Percentiles rank a stretch among this genome's conserved stretches.
These are phyloP conservation scores for Dolichoris vasculosae DNA, from an alignment of 1,140 invertebrate genomes.

Conservation along the genomic window DNA sequence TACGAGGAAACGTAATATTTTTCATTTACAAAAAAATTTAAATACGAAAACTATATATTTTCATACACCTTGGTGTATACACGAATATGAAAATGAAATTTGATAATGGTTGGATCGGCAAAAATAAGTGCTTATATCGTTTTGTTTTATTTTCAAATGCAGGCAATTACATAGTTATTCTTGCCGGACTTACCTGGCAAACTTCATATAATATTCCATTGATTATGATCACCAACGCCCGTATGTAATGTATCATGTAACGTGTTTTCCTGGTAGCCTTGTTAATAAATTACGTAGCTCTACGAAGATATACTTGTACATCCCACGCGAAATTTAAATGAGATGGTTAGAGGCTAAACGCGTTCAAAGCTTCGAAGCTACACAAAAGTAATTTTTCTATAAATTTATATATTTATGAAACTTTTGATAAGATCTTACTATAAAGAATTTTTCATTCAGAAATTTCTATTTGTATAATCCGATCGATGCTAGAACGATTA, in stretches of 20 bases:
- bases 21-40: no score
- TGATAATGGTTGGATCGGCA: neutral
- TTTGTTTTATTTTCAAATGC: neutral
- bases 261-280: neutral
- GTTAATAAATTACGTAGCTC: neutral
- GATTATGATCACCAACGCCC: neutral
- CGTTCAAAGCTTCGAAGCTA: neutral
- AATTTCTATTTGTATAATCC: no score
- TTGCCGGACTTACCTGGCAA: neutral
- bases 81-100: neutral
- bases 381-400: no score
- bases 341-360: neutral
- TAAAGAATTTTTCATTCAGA: no score
- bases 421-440: no score
- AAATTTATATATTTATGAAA: no score
- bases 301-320: neutral
- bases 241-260: neutral
- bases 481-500: no score
- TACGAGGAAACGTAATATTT: no score
- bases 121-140: neutral
- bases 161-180: neutral
- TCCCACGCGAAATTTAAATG: neutral
- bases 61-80: no score
- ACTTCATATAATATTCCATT: neutral
- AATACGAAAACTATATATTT: no score